Evolutionary conservation across 1,140 invertebrate species (phyloP).

Genomic region (Acromyrmex charruanus): DNA sequence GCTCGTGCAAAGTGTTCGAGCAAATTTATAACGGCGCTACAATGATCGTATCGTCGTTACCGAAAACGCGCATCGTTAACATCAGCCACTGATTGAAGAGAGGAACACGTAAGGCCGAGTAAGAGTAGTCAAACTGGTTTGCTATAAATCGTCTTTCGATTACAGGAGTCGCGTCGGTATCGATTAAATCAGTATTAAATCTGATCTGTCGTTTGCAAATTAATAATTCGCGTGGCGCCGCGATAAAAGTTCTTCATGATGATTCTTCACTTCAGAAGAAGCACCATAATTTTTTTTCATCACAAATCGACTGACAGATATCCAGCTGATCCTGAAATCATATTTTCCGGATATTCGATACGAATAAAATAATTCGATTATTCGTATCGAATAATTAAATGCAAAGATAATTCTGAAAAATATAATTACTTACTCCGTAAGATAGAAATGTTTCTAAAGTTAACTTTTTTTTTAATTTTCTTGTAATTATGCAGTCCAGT

Average conservation of each 20-base stretch:
- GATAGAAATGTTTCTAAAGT: background rate
- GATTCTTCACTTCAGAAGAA: background rate
- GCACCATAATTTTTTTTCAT: background rate
- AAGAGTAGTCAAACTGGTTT: conserved; percentile 56
- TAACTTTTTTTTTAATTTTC: background rate
- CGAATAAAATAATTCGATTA: background rate
- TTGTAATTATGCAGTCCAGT: too few relatives aligned
- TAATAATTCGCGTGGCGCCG: conserved; percentile 22
- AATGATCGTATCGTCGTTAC: conserved; percentile 43
- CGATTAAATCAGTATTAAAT: conserved; percentile 56
- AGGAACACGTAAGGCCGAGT: conserved; percentile 20
- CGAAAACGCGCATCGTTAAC: conserved; percentile 39
- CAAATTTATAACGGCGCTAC: conserved; percentile 18
- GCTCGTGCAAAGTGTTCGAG: background rate
- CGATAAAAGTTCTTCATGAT: background rate
- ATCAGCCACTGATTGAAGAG: conserved; percentile 7
- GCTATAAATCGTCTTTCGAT: conserved; percentile 55
- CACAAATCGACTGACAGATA: too few relatives aligned
- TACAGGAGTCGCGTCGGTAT: conserved; percentile 32
- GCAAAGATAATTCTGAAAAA: background rate
- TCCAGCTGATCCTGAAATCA: too few relatives aligned
- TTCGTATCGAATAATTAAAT: background rate
- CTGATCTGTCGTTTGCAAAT: background rate
- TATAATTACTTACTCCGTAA: background rate
- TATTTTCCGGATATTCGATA: background rate